phyloP scores from a whole-genome alignment of 1,140 invertebrate species.

The Leptinotarsa defecta region DNA sequence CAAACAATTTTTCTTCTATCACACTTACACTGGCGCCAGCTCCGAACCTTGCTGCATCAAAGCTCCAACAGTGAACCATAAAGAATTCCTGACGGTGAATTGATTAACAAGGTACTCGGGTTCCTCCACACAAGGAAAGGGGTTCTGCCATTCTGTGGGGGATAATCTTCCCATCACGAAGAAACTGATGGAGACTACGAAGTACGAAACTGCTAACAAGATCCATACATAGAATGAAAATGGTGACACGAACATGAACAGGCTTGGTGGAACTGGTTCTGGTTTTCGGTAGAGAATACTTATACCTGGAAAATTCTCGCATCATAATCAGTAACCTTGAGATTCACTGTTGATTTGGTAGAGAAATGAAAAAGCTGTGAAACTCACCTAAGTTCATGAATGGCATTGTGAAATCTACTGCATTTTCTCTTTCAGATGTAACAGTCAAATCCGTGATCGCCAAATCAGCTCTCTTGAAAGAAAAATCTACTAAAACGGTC shows the following conservation, averaged over 20 bases:
- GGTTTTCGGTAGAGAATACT: slow-evolving; percentile 77
- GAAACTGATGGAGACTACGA: slow-evolving; percentile 73
- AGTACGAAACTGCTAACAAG: slow-evolving; percentile 71
- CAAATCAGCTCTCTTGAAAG: slow-evolving; percentile 66
- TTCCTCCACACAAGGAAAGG: slow-evolving; percentile 73
- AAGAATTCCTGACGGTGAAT: slow-evolving; percentile 67
- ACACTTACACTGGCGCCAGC: slow-evolving; percentile 69
- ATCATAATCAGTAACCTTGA: too few species aligned
- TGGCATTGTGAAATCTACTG: slow-evolving; percentile 90
- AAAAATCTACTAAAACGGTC: neutral
- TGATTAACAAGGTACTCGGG: slow-evolving; percentile 71
- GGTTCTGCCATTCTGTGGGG: slow-evolving; percentile 77
- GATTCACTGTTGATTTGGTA: too few species aligned
- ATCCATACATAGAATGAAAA: slow-evolving; percentile 81
- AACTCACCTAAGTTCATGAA: slow-evolving; percentile 75
- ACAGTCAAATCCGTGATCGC: slow-evolving; percentile 83
- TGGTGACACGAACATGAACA: slow-evolving; percentile 81
- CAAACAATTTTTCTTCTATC: neutral
- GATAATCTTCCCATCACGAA: slow-evolving; percentile 77
- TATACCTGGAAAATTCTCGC: slow-evolving; percentile 60
- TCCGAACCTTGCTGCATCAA: slow-evolving; percentile 87
- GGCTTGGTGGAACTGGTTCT: slow-evolving; percentile 69
- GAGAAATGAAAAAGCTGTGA: neutral
- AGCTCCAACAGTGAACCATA: slow-evolving; percentile 63
- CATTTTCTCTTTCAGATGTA: slow-evolving; percentile 83